A percentile compares a stretch with the other conserved stretches of the same genome.
These are phyloP conservation scores for Thymelicus acteon DNA, from an alignment of 2,888 invertebrate genomes.

Conservation along the genomic window DNA sequence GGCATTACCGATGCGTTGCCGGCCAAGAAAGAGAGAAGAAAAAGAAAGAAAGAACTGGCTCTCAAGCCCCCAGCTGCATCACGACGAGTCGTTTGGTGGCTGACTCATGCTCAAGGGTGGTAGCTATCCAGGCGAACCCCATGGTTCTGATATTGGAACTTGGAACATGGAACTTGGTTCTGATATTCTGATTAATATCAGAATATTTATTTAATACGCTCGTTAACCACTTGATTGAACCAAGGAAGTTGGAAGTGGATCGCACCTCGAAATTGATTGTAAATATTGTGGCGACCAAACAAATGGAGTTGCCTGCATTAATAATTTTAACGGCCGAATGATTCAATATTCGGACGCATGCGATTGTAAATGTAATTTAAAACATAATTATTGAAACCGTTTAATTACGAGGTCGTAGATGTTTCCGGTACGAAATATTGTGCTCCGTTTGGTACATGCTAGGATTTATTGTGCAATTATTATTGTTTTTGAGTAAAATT, in stretches of 20 bases:
- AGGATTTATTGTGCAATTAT: neutral
- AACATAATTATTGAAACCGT: conserved; percentile 33
- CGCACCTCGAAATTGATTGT: conserved; percentile 25
- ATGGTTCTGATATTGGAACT: no score
- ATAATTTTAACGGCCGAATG: conserved; percentile 31
- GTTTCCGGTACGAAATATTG: neutral
- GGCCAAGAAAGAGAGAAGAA: no score
- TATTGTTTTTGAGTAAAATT: no score
- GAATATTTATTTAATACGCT: neutral
- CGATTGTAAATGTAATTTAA: conserved; percentile 31
- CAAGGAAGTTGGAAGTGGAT: conserved; percentile 18
- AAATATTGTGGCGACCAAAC: conserved; percentile 33
- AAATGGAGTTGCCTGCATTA: conserved; percentile 28
- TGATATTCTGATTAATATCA: neutral
- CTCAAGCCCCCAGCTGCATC: no score
- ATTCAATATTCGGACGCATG: conserved; percentile 25
- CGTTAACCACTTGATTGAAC: conserved; percentile 11
- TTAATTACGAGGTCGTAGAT: conserved; percentile 17
- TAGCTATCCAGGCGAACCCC: no score
- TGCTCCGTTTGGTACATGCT: neutral
- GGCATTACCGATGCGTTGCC: no score
- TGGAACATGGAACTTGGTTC: no score
- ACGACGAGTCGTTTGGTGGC: no score
- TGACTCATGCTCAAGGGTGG: no score
- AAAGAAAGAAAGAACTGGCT: no score